Evolutionary conservation across 2,113 vertebrate species (phyloP), one percentile per base, ranked within the genome.

Genomic region (Nothocercus nigrocapillus): DNA sequence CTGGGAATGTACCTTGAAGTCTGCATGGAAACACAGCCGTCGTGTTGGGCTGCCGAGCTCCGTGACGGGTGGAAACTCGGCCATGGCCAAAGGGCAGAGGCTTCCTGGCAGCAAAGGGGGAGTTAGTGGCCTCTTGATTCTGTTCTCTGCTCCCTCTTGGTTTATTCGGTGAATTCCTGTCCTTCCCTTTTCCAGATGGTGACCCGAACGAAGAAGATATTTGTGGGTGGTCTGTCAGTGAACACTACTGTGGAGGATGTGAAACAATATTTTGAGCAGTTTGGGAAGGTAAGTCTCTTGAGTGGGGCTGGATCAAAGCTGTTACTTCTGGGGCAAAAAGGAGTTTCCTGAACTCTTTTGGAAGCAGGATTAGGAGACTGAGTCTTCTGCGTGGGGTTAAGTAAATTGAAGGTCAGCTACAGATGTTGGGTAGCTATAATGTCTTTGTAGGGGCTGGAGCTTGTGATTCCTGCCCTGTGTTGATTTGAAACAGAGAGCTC

Each of bases 201-300:
- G 98, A 99, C 99, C 94, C 98, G 99, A 96, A 99, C 99, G 90
- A 99, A 99, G 99, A 99, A 99, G 98, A 99, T 99, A 98, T 99
- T 99, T 97, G 99, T 99, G 38, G 99, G 99, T 88, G 99, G 99
- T 85, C 97, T 99, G 89, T 99, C 99, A 0, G 99, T 99, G 96
- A 99, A 99, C 98, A 99, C 99, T 78, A 99, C 99, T 13, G 99
- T 99, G 95, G 99, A 99, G 87, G 99, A 99, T 47, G 99, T 99
- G 94, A 99, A 99, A 96, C 99, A 99, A 30, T 99, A 99, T 96
- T 99, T 99, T 2, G 99, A 99, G 96, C 99, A 99, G 97, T 99
- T 99, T 38, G 99, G 99, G 92, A 99, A 99, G 99, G 99, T 99
- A 97, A 98, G 98, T 94, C 67, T 66, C 68, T 74, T 13, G 68